phyloP scores from a whole-genome alignment of 2,888 invertebrate species.

The Phania funesta region DNA sequence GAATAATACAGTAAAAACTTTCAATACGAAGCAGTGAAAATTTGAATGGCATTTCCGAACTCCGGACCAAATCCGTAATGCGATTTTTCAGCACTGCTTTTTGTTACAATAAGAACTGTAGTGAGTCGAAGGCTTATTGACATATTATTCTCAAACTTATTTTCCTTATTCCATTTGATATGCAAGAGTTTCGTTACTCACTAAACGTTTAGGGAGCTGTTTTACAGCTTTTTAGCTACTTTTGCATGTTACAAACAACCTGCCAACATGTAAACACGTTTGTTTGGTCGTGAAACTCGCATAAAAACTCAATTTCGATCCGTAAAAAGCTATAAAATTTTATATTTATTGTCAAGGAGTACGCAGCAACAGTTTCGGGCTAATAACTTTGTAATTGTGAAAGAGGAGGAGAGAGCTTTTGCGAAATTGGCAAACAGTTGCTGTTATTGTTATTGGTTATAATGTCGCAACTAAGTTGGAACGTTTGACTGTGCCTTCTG shows the following conservation, averaged over 20 bases:
- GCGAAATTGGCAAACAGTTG: conserved; percentile 46
- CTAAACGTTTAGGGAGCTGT: not conserved
- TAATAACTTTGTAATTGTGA: not conserved
- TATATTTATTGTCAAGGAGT: conserved; percentile 46
- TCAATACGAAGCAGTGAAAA: no score
- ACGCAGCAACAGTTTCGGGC: conserved; percentile 43
- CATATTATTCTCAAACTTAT: no score
- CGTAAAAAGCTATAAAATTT: conserved; percentile 66
- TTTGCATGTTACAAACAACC: conserved; percentile 49
- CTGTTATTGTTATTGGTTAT: conserved; percentile 45
- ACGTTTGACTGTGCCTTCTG: not conserved
- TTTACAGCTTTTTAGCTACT: not conserved
- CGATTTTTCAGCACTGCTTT: no score
- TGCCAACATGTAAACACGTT: conserved; percentile 63
- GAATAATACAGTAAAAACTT: no score
- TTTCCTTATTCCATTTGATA: no score
- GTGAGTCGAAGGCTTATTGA: no score
- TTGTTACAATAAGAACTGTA: no score
- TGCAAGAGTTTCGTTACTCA: no score
- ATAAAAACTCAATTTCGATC: conserved; percentile 55
- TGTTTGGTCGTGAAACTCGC: conserved; percentile 21
- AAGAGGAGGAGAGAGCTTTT: not conserved
- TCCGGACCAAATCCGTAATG: no score
- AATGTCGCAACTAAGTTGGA: conserved; percentile 34
- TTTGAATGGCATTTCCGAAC: no score